Percentiles rank a stretch among this genome's conserved stretches.
Evolutionary conservation across 2,888 invertebrate species (phyloP).

Genomic region (Syrista parreyssii): DNA sequence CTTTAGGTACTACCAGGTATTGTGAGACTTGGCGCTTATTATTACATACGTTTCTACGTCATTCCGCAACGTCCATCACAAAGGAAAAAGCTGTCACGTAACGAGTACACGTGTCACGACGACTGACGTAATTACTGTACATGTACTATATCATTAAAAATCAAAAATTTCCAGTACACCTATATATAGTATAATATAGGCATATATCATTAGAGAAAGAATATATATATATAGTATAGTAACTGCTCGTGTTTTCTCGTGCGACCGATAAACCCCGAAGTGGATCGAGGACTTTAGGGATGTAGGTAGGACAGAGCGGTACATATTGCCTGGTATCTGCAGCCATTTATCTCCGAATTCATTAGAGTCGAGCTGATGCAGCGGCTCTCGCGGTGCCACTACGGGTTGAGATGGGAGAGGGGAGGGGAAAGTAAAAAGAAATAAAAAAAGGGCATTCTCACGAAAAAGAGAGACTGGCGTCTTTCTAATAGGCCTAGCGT

Average conservation of each 20-base stretch:
- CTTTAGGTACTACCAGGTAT: constrained; percentile 33
- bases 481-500: constrained; percentile 27
- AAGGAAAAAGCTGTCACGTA: constrained; percentile 30
- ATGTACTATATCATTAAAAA: not conserved
- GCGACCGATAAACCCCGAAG: not conserved
- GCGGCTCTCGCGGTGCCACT: constrained; percentile 15
- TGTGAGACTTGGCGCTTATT: constrained; percentile 38
- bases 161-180: not conserved
- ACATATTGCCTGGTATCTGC: constrained; percentile 49
- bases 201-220: not conserved
- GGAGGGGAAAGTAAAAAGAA: not conserved
- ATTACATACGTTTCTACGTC: constrained; percentile 33
- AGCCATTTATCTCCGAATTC: constrained; percentile 56
- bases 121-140: not conserved
- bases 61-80: constrained; percentile 24
- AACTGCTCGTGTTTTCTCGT: not conserved
- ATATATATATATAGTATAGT: not conserved
- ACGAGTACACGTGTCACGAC: constrained; percentile 11
- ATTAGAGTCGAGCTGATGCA: constrained; percentile 50
- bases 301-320: constrained; percentile 4
- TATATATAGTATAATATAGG: not conserved
- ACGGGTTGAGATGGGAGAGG: not conserved
- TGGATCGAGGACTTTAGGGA: not conserved
- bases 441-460: not conserved
- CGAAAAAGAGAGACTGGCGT: constrained; percentile 13